Evolutionary conservation across 2,113 vertebrate species (phyloP), one percentile per base, ranked within the genome.

Genomic region (Eublepharis macularius): DNA sequence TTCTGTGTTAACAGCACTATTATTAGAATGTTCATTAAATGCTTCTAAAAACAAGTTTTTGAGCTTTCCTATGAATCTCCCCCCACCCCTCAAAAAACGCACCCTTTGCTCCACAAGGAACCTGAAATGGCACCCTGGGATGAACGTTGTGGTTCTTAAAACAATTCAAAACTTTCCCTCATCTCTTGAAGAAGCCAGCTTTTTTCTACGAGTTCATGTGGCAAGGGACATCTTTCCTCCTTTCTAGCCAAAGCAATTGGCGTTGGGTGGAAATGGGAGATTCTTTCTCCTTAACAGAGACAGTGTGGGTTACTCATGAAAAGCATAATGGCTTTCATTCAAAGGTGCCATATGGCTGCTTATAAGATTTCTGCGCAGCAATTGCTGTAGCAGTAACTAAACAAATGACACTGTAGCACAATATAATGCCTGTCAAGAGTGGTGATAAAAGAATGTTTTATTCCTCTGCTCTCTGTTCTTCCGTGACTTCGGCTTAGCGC

Each of bases 331-430:
- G 92, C 92, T 95, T 94, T 94, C 93, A 94, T 95, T 95, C 93
- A 95, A 90, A 92, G 94, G 91, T 94, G 92, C 94, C 93, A 94
- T 94, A 94, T 94, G 94, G 90, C 91, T 93, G 92, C 94, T 94
- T 95, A 92, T 92, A 93, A 93, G 92, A 93, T 95, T 95, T 94
- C 92, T 93, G 90, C 88, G 92, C 94, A 94, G 92, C 91, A 93
- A 93, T 94, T 92, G 93, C 93, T 92, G 91, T 92, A 94, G 94
- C 94, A 94, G 94, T 94, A 94, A 94, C 94, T 95, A 94, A 95
- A 95, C 93, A 95, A 95, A 95, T 95, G 93, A 92, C 93, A 95
- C 94, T 94, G 91, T 94, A 94, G 94, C 93, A 94, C 93, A 95
- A 94, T 95, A 94, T 95, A 95, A 95, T 94, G 94, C 93, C 93